A percentile compares a stretch with the other conserved stretches of the same genome.
phyloP scores from a whole-genome alignment of 2,797 vertebrate genomes.

The Babyrousa celebensis region DNA sequence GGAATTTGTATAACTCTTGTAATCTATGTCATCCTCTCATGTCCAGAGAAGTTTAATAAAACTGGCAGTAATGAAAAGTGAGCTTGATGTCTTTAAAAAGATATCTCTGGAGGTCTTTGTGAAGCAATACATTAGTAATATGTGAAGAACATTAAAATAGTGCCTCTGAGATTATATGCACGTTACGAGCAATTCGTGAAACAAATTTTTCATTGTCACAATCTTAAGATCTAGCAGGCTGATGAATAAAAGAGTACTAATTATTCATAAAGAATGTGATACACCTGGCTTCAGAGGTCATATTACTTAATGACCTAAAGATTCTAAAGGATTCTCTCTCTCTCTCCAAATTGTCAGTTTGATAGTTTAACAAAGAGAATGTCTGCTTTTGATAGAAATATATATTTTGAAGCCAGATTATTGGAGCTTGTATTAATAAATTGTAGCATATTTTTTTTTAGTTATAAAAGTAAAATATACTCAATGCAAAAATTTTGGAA shows the following conservation, averaged over 20 bases:
- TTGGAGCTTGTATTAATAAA: constrained; percentile 52
- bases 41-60: constrained; percentile 79
- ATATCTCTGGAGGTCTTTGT: neutral
- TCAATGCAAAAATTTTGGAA: constrained; percentile 41
- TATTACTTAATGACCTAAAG: neutral
- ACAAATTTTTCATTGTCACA: constrained; percentile 65
- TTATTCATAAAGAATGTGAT: constrained; percentile 74
- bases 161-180: constrained; percentile 34
- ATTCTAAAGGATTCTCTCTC: constrained; percentile 70
- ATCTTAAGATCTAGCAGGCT: constrained; percentile 60
- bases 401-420: constrained; percentile 30
- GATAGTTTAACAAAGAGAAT: constrained; percentile 4
- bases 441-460: constrained; percentile 39
- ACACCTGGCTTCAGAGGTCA: constrained; percentile 41
- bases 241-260: constrained; percentile 73
- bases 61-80: constrained; percentile 71
- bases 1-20: constrained; percentile 69
- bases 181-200: constrained; percentile 60
- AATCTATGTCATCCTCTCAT: constrained; percentile 62
- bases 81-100: constrained; percentile 32
- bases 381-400: neutral
- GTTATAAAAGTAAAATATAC: constrained; percentile 41
- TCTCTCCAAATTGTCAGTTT: neutral
- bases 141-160: constrained; percentile 63
- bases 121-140: neutral